Conservation (phyloP, 2,888 invertebrate genomes). For the Rhagonycha fulva region DNA sequence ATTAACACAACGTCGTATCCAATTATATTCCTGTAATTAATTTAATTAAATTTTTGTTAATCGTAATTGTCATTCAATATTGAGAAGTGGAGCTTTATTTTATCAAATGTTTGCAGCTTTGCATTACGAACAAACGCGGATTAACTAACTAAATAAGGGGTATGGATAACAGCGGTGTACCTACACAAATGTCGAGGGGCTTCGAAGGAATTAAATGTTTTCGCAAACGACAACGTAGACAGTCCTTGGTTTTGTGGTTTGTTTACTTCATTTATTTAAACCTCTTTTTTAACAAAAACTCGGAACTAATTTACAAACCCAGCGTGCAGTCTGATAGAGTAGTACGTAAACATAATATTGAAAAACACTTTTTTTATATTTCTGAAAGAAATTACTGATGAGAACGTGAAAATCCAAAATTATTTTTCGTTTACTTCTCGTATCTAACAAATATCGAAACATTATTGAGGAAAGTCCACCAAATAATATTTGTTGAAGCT, state of each 20-base stretch:
- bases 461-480: neutral
- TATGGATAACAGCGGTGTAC: conserved; percentile 19
- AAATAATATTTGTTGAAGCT: neutral
- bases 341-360: neutral
- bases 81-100: conserved; percentile 19
- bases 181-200: conserved; percentile 10
- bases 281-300: conserved; percentile 7
- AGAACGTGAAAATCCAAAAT: neutral
- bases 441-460: neutral
- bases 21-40: neutral
- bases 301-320: neutral
- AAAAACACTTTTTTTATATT: neutral
- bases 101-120: conserved; percentile 25
- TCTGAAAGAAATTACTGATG: neutral
- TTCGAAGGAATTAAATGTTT: conserved; percentile 19
- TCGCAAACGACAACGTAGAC: conserved; percentile 15
- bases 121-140: conserved; percentile 21
- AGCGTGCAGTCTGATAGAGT: neutral
- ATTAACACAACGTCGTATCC: neutral
- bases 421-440: neutral
- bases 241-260: conserved; percentile 10
- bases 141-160: conserved; percentile 21
- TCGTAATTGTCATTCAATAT: conserved; percentile 16
- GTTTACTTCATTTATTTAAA: conserved; percentile 14
- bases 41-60: conserved; percentile 5